A percentile compares a stretch with the other conserved stretches of the same genome.
phyloP scores from a whole-genome alignment of 2,797 vertebrate species.

The Enteromius anoplus region DNA sequence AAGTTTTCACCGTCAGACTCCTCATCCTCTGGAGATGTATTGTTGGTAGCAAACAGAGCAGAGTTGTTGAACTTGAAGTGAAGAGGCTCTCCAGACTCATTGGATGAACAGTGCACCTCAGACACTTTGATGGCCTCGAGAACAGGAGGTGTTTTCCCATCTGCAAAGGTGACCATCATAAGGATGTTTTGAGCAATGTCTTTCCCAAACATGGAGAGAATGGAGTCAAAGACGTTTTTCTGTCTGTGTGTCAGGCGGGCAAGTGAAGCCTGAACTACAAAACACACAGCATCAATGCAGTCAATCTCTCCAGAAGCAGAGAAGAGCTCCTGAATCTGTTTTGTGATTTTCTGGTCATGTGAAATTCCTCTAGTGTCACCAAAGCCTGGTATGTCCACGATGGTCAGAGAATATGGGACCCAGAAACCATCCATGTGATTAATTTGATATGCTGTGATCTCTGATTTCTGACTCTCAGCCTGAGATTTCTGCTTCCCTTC shows the following conservation, averaged over 20 bases:
- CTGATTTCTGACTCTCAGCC: not conserved
- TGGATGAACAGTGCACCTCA: not conserved
- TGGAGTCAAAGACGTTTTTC: constrained; percentile 57
- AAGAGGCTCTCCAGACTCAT: not conserved
- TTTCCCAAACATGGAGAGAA: constrained; percentile 63
- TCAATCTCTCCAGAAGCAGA: not conserved
- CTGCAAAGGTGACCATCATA: constrained; percentile 63
- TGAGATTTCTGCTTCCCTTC: too few relatives aligned
- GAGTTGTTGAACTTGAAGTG: constrained; percentile 18
- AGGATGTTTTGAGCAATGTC: constrained; percentile 65
- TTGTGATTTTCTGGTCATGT: not conserved
- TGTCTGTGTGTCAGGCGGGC: constrained; percentile 52
- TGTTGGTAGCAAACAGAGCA: constrained; percentile 3
- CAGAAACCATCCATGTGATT: not conserved
- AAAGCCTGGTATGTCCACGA: not conserved
- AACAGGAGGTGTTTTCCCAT: constrained; percentile 50
- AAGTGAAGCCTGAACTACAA: constrained; percentile 21
- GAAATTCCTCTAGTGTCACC: not conserved
- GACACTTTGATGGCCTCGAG: constrained; percentile 18
- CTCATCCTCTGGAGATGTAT: not conserved
- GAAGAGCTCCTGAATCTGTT: not conserved
- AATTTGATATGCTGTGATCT: not conserved
- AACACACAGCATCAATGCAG: constrained; percentile 10
- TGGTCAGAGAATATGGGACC: not conserved
- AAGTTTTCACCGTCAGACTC: constrained; percentile 35